Evolutionary conservation across 2,888 invertebrate genomes (phyloP), one percentile per base, ranked within the genome.

Genomic region (Scaptomyza flava): DNA sequence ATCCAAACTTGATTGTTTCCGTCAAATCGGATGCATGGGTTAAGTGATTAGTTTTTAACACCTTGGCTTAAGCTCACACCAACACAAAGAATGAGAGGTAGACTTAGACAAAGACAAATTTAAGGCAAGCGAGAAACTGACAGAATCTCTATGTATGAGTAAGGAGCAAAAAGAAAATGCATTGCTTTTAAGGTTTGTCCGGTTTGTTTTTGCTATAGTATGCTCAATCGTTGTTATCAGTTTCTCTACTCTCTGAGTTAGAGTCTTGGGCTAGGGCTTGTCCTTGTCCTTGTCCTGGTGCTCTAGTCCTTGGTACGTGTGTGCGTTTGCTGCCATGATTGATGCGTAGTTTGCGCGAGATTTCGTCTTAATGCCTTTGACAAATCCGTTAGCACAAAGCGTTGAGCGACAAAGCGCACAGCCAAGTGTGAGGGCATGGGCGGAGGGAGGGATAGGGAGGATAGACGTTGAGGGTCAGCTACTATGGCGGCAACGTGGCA

Each of bases 361-460:
- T 83, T 87, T 83, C 78, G 72, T 86, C 86, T 82, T 84, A 83
- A 87, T 87, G 87, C 75, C 86, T 87, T 86, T 83, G 83, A 83
- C 88, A 83, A 83, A 83, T 87, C 82, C 80, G 87, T 85, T 85
- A 60, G 83, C 82, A 79, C 66, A 81, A 87, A 86, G 79, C 74
- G 78, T 68, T 60, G 74, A 74, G 73, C 73, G 74, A 74, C 78
- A 73, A 60, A 74, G 68, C 68, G 63, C n/a, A 46, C n/a, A 43
- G 46, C 41, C 17, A 43, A 45, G 12, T n/a, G 31, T 17, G 33
- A 57, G 17, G 34, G 17, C 1, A 17, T n/a, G 38, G 36, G 17
- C 14, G 7, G 14, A 1, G 8, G 27, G 14, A 12, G 33, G 36
- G 34, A 4, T 17, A 42, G 17, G 27, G 11, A 6, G 6, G 27